A percentile compares a stretch with the other conserved stretches of the same genome.
These are phyloP conservation scores for Microcebus lehilahytsara DNA, from an alignment of 2,113 vertebrate species.

Conservation along the genomic window DNA sequence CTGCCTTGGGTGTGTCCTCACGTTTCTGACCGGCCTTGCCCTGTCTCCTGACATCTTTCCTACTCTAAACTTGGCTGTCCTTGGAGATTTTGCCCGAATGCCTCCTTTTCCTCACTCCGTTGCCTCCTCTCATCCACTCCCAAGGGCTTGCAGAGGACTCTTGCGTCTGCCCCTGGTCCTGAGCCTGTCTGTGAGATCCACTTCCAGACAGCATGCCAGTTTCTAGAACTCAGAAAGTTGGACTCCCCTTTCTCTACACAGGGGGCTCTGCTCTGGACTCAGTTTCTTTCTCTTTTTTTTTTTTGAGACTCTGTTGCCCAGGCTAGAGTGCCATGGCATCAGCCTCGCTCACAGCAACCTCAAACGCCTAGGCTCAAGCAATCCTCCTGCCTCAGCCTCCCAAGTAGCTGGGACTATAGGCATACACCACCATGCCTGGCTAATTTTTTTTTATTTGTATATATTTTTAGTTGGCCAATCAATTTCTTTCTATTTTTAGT, in stretches of 20 bases:
- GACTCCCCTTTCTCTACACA: neutral
- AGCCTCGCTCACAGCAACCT: no score
- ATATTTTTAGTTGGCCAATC: no score
- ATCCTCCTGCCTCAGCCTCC: no score
- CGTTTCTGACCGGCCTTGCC: neutral
- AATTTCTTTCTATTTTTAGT: no score
- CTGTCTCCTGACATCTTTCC: neutral
- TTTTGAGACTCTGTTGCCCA: no score
- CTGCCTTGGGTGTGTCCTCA: fast-evolving
- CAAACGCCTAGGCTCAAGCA: no score
- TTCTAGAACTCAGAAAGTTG: neutral
- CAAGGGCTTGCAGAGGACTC: neutral
- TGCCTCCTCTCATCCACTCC: neutral
- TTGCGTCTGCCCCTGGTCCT: neutral
- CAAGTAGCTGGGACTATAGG: no score
- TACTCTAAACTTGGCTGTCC: neutral
- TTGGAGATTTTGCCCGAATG: neutral
- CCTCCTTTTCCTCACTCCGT: neutral
- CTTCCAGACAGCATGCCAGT: neutral
- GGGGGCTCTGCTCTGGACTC: neutral
- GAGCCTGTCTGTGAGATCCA: neutral
- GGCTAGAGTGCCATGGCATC: no score
- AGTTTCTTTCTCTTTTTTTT: neutral
- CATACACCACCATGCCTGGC: no score
- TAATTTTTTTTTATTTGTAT: no score